Percentiles rank a stretch among this genome's conserved stretches.
These are phyloP conservation scores for Scaptomyza graminum DNA, from an alignment of 1,140 invertebrate species.

Conservation along the genomic window DNA sequence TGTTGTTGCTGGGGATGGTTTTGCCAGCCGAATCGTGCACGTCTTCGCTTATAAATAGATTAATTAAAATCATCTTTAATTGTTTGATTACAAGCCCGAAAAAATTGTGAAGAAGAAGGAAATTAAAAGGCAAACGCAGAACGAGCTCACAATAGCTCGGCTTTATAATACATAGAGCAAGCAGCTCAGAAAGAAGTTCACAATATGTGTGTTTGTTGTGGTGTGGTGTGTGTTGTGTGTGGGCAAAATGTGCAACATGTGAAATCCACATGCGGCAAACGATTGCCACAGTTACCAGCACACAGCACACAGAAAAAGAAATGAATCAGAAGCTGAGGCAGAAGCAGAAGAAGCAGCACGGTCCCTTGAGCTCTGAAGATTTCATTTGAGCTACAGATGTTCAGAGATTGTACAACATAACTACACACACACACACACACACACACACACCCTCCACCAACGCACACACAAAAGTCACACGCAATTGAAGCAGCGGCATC, in stretches of 20 bases:
- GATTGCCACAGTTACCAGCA: conserved; percentile 64
- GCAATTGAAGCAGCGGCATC: conserved; percentile 80
- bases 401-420: conserved; percentile 78
- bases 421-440: conserved; percentile 49
- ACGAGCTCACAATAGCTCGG: conserved; percentile 63
- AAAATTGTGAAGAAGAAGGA: conserved; percentile 21
- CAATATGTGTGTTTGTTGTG: conserved; percentile 23
- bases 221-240: conserved; percentile 56
- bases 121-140: conserved; percentile 48
- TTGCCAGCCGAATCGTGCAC: conserved; percentile 30
- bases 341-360: conserved; percentile 27
- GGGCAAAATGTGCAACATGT: conserved; percentile 81
- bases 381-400: conserved; percentile 81
- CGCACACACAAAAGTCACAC: conserved; percentile 65
- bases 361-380: conserved; percentile 76
- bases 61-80: conserved; percentile 83
- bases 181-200: conserved; percentile 1
- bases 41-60: conserved; percentile 74
- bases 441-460: conserved; percentile 17
- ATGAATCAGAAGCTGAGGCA: not conserved
- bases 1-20: not conserved
- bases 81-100: conserved; percentile 79
- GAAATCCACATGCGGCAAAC: conserved; percentile 73
- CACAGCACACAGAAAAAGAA: conserved; percentile 12
- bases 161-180: conserved; percentile 43